Conservation (phyloP, 92 coral and sea anemone species). For the Muricea muricata region DNA sequence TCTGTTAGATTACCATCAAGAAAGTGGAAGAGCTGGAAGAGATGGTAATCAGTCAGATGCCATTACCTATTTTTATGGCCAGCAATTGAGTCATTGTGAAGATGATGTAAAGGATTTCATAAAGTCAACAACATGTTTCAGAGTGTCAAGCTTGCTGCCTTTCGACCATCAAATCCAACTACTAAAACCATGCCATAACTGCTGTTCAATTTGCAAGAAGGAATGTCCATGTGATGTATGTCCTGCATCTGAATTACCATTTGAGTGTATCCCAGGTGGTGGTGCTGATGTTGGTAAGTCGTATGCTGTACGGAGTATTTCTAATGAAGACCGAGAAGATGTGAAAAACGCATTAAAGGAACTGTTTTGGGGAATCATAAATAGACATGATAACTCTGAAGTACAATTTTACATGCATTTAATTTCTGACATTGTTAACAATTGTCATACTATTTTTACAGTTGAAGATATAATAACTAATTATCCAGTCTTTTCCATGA, state of each 20-base stretch:
- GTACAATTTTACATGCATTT: not conserved
- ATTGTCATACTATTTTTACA: constrained; percentile 12
- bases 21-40: constrained; percentile 38
- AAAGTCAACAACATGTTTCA: not conserved
- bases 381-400: not conserved
- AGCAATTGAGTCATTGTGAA: constrained; percentile 27
- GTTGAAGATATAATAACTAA: constrained; percentile 10
- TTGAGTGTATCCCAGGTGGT: not conserved
- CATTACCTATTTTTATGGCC: constrained; percentile 2
- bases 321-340: not conserved
- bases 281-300: not conserved
- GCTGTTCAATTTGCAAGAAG: constrained; percentile 10
- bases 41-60: constrained; percentile 14
- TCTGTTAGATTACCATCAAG: not conserved
- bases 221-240: not conserved
- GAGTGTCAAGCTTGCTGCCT: not conserved
- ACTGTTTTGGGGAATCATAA: not conserved
- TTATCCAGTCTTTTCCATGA: constrained; percentile 4
- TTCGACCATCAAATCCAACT: not conserved
- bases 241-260: not conserved
- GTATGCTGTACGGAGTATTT: not conserved
- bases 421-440: constrained; percentile 1
- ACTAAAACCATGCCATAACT: constrained; percentile 2
- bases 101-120: constrained; percentile 9
- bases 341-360: not conserved